These are phyloP conservation scores for Psammodynastes pulverulentus DNA, from an alignment of 2,113 vertebrate species.

Conservation along the genomic window DNA sequence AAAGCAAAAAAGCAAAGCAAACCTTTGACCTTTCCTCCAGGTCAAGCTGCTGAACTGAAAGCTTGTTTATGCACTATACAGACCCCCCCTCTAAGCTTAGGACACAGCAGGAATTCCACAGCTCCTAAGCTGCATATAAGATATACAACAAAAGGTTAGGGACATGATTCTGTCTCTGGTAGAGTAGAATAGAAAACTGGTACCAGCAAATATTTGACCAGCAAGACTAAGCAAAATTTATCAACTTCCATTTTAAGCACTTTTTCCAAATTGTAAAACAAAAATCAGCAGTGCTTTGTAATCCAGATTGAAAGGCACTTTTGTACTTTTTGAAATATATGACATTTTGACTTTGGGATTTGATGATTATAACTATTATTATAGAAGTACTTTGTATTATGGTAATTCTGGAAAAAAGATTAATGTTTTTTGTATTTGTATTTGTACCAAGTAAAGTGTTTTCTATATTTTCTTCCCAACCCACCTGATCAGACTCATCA, in stretches of 20 bases:
- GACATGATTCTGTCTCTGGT: background rate
- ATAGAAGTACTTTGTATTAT: background rate
- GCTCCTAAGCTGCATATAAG: background rate
- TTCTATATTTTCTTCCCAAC: background rate
- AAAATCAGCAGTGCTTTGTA: background rate
- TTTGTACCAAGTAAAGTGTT: background rate
- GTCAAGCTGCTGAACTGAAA: background rate
- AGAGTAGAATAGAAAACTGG: background rate
- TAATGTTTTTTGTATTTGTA: background rate
- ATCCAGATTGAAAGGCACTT: background rate
- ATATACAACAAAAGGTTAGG: background rate
- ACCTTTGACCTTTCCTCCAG: background rate
- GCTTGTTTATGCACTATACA: background rate
- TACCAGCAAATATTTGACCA: background rate
- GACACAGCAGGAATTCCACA: background rate
- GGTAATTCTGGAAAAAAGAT: background rate
- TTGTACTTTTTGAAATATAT: background rate
- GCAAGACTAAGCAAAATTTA: background rate
- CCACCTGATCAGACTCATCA: background rate
- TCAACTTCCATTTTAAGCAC: background rate
- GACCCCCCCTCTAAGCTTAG: background rate
- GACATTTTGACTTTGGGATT: background rate
- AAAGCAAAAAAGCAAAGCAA: background rate
- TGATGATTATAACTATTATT: background rate
- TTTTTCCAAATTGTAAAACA: background rate